phyloP scores from a whole-genome alignment of 2,888 invertebrate species.

The Xestia rhomboidea region DNA sequence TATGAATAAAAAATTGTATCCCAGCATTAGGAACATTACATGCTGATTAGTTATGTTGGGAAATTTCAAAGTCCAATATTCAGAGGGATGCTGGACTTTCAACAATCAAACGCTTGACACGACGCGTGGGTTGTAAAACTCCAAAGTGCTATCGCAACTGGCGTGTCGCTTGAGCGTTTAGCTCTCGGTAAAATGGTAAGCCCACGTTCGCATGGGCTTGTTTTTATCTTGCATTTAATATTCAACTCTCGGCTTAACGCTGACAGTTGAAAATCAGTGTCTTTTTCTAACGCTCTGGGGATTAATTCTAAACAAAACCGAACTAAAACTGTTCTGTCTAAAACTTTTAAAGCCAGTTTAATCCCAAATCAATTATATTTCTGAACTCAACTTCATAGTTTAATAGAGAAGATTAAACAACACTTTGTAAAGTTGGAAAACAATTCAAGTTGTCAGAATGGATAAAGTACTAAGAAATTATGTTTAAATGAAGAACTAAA shows the following conservation, averaged over 20 bases:
- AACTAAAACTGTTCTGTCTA: not conserved
- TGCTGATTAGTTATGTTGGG: not conserved
- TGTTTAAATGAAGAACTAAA: not conserved
- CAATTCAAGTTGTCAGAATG: not conserved
- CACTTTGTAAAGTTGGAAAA: not conserved
- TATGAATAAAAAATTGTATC: not conserved
- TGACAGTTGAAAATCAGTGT: not conserved
- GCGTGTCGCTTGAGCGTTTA: not conserved
- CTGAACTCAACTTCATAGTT: not conserved
- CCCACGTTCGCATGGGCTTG: not conserved
- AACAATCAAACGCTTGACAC: no score
- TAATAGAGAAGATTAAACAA: not conserved
- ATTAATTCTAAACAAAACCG: not conserved
- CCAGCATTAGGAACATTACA: not conserved
- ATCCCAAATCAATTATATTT: conserved; percentile 2
- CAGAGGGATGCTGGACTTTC: not conserved
- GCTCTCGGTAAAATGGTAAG: not conserved
- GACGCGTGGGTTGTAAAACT: not conserved
- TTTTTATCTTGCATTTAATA: not conserved
- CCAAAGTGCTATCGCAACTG: not conserved
- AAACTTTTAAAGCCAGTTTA: not conserved
- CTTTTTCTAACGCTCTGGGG: not conserved
- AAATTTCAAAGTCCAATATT: not conserved
- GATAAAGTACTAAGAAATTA: not conserved
- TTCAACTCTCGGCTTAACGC: not conserved